A percentile compares a stretch with the other conserved stretches of the same genome.
phyloP scores from a whole-genome alignment of 2,888 invertebrate genomes.

The Lithophane semibrunnea region DNA sequence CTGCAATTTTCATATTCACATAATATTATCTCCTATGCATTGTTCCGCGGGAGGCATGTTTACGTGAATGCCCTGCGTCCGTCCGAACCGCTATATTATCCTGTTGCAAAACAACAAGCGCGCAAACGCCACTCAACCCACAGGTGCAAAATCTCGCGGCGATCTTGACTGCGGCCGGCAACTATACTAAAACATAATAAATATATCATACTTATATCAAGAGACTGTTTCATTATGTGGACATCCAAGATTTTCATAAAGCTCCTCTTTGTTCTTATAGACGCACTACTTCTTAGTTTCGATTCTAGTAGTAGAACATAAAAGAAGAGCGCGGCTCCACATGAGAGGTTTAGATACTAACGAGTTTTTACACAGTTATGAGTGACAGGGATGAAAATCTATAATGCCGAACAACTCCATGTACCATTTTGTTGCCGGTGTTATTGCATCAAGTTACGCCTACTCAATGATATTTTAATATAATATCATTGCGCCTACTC shows the following conservation, averaged over 20 bases:
- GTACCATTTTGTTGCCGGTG: background rate
- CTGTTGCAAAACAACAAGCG: slow-evolving; percentile 17
- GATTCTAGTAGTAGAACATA: background rate
- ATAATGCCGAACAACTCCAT: background rate
- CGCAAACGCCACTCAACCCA: background rate
- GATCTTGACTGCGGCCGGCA: background rate
- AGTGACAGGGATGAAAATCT: background rate
- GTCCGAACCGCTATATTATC: slow-evolving; percentile 1
- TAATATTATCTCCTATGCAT: background rate
- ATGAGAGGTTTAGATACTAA: background rate
- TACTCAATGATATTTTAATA: background rate
- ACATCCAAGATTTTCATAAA: background rate
- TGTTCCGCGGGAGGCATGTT: background rate
- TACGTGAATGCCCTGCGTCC: background rate
- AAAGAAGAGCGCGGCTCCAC: background rate
- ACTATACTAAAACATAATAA: background rate
- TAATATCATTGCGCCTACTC: background rate
- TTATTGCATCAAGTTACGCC: background rate
- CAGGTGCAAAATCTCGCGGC: slow-evolving; percentile 20
- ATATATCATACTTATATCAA: background rate
- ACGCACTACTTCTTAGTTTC: background rate
- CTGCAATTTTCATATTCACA: background rate
- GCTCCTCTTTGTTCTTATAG: background rate
- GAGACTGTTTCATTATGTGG: background rate
- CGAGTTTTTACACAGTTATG: background rate